A percentile compares a stretch with the other conserved stretches of the same genome.
These are phyloP conservation scores for Monopterus albus DNA, from an alignment of 2,113 vertebrate species.

Conservation along the genomic window DNA sequence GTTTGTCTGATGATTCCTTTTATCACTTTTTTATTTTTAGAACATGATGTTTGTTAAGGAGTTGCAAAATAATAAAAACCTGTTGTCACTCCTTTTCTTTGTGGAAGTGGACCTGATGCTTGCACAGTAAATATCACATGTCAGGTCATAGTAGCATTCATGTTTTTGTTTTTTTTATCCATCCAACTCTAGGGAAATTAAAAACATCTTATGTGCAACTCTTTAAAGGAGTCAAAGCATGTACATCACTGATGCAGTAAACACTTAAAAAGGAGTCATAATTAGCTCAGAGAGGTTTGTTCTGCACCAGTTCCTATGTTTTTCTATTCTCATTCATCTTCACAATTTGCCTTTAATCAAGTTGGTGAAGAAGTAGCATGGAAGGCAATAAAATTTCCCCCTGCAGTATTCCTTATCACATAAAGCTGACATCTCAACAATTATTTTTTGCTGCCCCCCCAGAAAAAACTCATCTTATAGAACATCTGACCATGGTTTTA, in stretches of 20 bases:
- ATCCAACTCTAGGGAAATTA: neutral
- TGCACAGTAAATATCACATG: too few species aligned
- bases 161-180: neutral
- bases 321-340: conserved; percentile 33
- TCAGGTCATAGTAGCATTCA: too few species aligned
- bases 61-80: neutral
- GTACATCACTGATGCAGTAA: neutral
- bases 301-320: conserved; percentile 10
- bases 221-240: neutral
- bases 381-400: conserved; percentile 18
- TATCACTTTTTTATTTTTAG: neutral
- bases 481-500: conserved; percentile 2
- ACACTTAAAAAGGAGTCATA: conserved; percentile 14
- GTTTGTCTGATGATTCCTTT: too few species aligned
- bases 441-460: too few species aligned
- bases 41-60: neutral
- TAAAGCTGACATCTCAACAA: conserved; percentile 20
- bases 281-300: conserved; percentile 23
- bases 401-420: neutral
- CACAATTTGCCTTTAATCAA: conserved; percentile 31
- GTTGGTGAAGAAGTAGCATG: conserved; percentile 14
- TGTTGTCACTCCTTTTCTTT: neutral
- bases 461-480: too few species aligned
- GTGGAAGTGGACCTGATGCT: too few species aligned
- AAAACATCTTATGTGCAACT: neutral